Evolutionary conservation across 2,797 vertebrate genomes (phyloP).

Genomic region (Bovichtus diacanthus): DNA sequence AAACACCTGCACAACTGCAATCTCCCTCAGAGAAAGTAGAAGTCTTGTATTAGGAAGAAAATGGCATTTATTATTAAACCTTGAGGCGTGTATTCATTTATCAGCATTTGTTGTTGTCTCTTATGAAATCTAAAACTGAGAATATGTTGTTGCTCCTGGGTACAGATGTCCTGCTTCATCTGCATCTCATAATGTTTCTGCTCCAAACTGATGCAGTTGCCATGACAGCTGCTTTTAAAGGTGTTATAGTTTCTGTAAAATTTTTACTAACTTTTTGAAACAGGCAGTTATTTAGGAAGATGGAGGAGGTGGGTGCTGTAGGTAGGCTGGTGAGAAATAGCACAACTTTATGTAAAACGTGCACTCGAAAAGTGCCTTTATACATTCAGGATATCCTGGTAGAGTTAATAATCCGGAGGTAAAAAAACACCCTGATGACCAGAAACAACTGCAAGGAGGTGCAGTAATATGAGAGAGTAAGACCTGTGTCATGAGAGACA

Average conservation of each 20-base stretch:
- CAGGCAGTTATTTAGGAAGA: background rate
- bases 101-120: constrained; percentile 5
- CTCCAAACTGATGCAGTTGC: constrained; percentile 34
- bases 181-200: constrained; percentile 52
- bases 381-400: background rate
- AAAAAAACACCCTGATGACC: background rate
- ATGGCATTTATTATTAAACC: background rate
- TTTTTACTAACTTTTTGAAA: constrained; percentile 12
- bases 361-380: background rate
- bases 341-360: no score
- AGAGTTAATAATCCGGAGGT: background rate
- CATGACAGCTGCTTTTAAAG: constrained; percentile 28
- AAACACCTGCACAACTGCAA: background rate
- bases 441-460: constrained; percentile 16
- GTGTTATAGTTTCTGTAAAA: constrained; percentile 9
- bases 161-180: constrained; percentile 13
- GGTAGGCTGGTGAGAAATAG: background rate
- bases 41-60: background rate
- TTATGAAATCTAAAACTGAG: constrained; percentile 19
- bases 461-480: background rate
- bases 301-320: background rate
- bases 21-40: background rate
- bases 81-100: background rate
- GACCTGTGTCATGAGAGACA: background rate
- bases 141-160: background rate